Conservation (phyloP, 2,797 vertebrate species). For the Etheostoma nigrum region DNA sequence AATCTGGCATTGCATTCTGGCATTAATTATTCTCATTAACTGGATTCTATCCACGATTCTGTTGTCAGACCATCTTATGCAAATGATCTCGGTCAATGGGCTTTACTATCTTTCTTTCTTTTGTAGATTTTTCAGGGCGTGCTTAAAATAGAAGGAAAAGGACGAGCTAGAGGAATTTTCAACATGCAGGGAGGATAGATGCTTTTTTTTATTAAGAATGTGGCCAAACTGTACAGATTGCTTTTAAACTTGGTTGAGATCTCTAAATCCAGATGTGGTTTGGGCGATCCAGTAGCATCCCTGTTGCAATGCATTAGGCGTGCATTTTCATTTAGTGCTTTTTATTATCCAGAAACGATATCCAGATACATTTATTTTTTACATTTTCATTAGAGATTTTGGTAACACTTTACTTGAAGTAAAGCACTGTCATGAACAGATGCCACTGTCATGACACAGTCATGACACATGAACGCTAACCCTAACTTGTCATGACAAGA, state of each 20-base stretch:
- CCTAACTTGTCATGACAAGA: too few species aligned
- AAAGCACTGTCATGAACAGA: too few species aligned
- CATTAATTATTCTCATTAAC: slow-evolving; percentile 35
- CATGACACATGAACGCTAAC: too few species aligned
- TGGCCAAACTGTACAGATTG: background rate
- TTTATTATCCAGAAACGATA: background rate
- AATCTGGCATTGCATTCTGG: slow-evolving; percentile 19
- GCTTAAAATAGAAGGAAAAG: background rate
- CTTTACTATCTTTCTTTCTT: background rate
- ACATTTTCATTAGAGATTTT: background rate
- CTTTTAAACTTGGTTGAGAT: background rate
- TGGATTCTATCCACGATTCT: background rate
- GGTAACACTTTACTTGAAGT: too few species aligned
- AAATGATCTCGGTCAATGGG: slow-evolving; percentile 2
- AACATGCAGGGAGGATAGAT: background rate
- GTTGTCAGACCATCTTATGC: slow-evolving; percentile 43
- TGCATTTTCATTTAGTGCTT: background rate
- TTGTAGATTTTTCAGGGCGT: background rate
- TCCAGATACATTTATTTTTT: background rate
- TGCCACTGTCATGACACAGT: too few species aligned
- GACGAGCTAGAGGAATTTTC: background rate
- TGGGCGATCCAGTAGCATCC: background rate
- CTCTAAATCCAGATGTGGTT: slow-evolving; percentile 1
- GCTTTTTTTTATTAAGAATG: background rate
- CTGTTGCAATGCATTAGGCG: background rate